Evolutionary conservation across 2,888 invertebrate genomes (phyloP).

Genomic region (Platycheirus rosarum): DNA sequence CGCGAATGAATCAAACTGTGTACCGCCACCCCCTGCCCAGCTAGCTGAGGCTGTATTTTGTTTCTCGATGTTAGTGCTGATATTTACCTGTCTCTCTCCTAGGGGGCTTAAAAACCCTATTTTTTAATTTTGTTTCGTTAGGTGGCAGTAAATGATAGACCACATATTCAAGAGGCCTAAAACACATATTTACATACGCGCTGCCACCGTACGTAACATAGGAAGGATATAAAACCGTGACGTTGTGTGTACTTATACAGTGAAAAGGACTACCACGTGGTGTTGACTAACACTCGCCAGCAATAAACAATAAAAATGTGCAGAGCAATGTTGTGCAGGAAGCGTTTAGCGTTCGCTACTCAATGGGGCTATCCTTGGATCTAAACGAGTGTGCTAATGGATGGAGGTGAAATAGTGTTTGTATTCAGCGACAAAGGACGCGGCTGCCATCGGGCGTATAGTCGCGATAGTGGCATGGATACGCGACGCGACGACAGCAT

Average conservation of each 20-base stretch:
- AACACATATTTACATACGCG: constrained; percentile 32
- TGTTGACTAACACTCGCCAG: constrained; percentile 63
- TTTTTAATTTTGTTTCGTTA: constrained; percentile 26
- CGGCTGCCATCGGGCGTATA: neutral
- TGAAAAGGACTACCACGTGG: constrained; percentile 33
- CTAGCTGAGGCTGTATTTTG: constrained; percentile 47
- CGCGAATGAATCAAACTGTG: constrained; percentile 36
- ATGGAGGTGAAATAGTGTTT: constrained; percentile 54
- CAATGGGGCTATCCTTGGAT: constrained; percentile 72
- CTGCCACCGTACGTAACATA: neutral
- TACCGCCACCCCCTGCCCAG: neutral
- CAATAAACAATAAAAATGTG: constrained; percentile 69
- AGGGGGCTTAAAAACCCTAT: constrained; percentile 4
- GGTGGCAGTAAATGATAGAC: constrained; percentile 67
- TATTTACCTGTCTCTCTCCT: constrained; percentile 55
- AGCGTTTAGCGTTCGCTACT: constrained; percentile 63
- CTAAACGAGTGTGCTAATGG: constrained; percentile 71
- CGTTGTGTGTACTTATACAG: neutral
- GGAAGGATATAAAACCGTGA: constrained; percentile 22
- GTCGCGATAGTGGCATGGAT: neutral
- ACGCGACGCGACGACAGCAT: constrained; percentile 4
- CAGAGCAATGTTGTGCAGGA: constrained; percentile 62
- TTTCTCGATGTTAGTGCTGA: constrained; percentile 61
- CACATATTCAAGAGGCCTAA: constrained; percentile 58
- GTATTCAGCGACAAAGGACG: neutral